Evolutionary conservation across 2,888 invertebrate genomes (phyloP).

Genomic region (Megastigmus dorsalis): DNA sequence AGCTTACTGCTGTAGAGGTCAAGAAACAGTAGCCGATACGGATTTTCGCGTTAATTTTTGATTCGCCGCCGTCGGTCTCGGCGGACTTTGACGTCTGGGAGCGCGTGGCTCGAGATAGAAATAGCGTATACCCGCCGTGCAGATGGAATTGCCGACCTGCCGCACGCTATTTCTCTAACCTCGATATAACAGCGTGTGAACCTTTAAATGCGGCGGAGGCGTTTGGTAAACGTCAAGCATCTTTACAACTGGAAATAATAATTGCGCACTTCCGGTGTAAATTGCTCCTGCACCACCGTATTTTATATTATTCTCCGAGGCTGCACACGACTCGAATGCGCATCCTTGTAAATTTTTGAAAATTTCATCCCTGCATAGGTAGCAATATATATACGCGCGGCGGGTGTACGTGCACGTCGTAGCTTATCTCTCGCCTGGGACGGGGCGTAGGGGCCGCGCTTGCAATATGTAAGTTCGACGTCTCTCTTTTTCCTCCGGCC

Average conservation of each 20-base stretch:
- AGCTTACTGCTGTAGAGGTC: too few species aligned
- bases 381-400: too few species aligned
- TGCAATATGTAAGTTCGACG: slow-evolving; percentile 42
- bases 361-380: slow-evolving; percentile 16
- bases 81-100: not conserved
- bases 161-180: too few species aligned
- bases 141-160: too few species aligned
- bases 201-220: too few species aligned
- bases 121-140: too few species aligned
- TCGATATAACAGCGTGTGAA: too few species aligned
- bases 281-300: too few species aligned
- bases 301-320: slow-evolving; percentile 1
- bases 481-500: too few species aligned
- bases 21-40: not conserved
- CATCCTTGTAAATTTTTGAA: slow-evolving; percentile 27
- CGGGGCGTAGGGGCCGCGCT: not conserved
- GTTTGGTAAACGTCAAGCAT: too few species aligned
- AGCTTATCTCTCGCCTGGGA: slow-evolving; percentile 31
- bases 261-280: too few species aligned
- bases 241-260: not conserved
- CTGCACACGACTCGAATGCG: not conserved
- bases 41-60: slow-evolving; percentile 7
- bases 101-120: too few species aligned
- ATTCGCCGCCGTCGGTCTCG: not conserved
- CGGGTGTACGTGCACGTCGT: slow-evolving; percentile 9